phyloP scores from a whole-genome alignment of 1,140 invertebrate species.

The Drosophila insularis region DNA sequence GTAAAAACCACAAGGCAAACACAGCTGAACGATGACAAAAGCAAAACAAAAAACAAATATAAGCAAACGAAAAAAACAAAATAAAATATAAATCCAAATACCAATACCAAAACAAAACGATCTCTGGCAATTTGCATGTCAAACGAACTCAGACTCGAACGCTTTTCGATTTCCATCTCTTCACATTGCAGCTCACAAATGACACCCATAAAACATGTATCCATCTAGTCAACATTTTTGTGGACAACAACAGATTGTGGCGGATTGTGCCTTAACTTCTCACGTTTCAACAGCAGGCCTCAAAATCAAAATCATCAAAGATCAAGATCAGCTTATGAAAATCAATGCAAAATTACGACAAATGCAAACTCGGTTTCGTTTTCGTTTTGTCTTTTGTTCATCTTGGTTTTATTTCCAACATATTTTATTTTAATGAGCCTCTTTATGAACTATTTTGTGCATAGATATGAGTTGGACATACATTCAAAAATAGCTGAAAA shows the following conservation, averaged over 20 bases:
- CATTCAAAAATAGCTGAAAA: neutral
- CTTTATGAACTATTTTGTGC: slow-evolving; percentile 48
- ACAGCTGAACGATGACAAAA: slow-evolving; percentile 37
- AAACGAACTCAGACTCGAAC: slow-evolving; percentile 50
- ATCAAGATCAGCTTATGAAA: slow-evolving; percentile 13
- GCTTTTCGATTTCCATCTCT: slow-evolving; percentile 47
- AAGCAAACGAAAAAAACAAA: slow-evolving; percentile 5
- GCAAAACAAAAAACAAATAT: neutral
- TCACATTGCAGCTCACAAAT: slow-evolving; percentile 52
- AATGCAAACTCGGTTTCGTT: slow-evolving; percentile 58
- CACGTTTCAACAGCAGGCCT: slow-evolving; percentile 6
- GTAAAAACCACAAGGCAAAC: slow-evolving; percentile 30
- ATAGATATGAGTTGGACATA: slow-evolving; percentile 12
- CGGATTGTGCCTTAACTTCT: neutral
- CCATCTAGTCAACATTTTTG: neutral
- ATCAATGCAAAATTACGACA: slow-evolving; percentile 57
- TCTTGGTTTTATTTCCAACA: slow-evolving; percentile 1
- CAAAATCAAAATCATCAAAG: slow-evolving; percentile 30
- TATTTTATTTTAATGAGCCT: slow-evolving; percentile 12
- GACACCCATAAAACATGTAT: slow-evolving; percentile 42
- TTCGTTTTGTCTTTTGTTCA: slow-evolving; percentile 33
- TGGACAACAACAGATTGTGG: neutral
- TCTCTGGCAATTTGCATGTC: slow-evolving; percentile 67
- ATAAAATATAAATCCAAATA: slow-evolving; percentile 68
- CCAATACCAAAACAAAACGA: slow-evolving; percentile 54